phyloP scores from a whole-genome alignment of 2,113 vertebrate genomes.

The Cyanoliseus patagonus region DNA sequence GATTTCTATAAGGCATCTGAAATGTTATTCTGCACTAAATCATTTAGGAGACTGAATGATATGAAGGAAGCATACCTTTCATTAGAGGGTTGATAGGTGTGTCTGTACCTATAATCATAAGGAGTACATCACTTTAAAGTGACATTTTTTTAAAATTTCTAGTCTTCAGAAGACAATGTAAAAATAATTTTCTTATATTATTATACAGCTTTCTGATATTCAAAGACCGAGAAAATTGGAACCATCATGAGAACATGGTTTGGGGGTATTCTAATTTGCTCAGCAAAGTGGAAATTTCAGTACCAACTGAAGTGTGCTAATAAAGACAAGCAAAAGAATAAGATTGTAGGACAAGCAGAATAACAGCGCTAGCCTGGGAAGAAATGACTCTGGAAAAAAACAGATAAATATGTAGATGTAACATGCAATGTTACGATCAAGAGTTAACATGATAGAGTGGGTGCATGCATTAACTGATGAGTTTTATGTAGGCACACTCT shows the following conservation, averaged over 20 bases:
- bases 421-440: background rate
- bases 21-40: background rate
- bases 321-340: background rate
- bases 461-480: background rate
- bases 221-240: background rate
- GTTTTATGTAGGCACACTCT: background rate
- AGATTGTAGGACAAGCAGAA: background rate
- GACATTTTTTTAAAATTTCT: background rate
- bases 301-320: background rate
- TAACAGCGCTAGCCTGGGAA: background rate
- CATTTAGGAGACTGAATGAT: background rate
- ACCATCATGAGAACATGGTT: background rate
- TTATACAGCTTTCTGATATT: conserved; percentile 2
- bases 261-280: background rate
- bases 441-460: background rate
- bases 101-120: background rate
- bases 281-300: conserved; percentile 24
- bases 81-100: background rate
- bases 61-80: background rate
- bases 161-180: background rate
- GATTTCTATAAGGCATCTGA: background rate
- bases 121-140: background rate
- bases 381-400: background rate
- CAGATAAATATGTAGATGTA: background rate
- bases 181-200: background rate